Evolutionary conservation across 2,797 vertebrate species (phyloP).

Genomic region (Carapus acus): DNA sequence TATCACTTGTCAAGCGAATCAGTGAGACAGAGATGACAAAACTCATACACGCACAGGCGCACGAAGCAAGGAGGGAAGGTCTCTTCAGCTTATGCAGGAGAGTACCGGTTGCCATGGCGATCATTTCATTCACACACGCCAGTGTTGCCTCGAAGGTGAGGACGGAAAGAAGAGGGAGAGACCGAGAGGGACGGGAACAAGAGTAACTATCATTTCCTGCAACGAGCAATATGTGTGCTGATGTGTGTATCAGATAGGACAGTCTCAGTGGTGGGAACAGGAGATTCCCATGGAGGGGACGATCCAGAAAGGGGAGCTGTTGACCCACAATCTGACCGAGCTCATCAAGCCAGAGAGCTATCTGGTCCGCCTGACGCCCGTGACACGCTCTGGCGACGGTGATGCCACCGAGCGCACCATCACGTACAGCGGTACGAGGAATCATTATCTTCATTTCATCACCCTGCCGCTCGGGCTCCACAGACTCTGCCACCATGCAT

Average conservation of each 20-base stretch:
- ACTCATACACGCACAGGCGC: too few relatives aligned
- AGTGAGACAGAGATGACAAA: too few relatives aligned
- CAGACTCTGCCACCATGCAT: background rate
- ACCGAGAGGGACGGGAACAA: too few relatives aligned
- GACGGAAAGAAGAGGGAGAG: too few relatives aligned
- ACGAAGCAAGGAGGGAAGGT: too few relatives aligned
- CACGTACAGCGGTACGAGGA: slow-evolving; percentile 71
- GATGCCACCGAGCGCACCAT: slow-evolving; percentile 88
- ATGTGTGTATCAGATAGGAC: slow-evolving; percentile 73
- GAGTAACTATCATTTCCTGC: background rate
- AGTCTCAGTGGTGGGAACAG: slow-evolving; percentile 95
- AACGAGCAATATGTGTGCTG: background rate
- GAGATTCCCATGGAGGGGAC: slow-evolving; percentile 85
- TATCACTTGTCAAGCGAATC: too few relatives aligned
- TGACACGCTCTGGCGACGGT: slow-evolving; percentile 91
- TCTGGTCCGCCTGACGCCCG: slow-evolving; percentile 90
- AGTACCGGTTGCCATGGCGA: too few relatives aligned
- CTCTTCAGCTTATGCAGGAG: too few relatives aligned
- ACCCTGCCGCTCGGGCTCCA: too few relatives aligned
- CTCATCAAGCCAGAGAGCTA: slow-evolving; percentile 91
- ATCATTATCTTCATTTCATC: background rate
- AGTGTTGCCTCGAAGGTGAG: too few relatives aligned
- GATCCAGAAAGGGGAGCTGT: slow-evolving; percentile 87
- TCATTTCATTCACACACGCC: too few relatives aligned
- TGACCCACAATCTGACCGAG: slow-evolving; percentile 92